A percentile compares a stretch with the other conserved stretches of the same genome.
Conservation (phyloP, 2,113 vertebrate species). For the Mesembrinibis cayennensis region DNA sequence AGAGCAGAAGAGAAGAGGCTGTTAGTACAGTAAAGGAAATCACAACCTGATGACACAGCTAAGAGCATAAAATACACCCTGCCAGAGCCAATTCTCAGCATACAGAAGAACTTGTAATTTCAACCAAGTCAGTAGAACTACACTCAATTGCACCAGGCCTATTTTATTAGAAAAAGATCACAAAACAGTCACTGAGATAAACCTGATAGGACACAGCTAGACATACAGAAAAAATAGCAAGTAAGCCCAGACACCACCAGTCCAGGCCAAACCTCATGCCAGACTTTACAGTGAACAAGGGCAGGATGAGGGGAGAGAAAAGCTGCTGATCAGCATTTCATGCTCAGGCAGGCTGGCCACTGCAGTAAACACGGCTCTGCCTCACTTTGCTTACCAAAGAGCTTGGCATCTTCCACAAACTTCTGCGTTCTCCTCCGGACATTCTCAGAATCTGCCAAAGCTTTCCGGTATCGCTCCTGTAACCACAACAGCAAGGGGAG, state of each 20-base stretch:
- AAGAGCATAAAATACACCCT: background rate
- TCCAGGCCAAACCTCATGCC: background rate
- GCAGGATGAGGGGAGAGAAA: background rate
- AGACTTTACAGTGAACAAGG: background rate
- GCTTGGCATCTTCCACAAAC: constrained; percentile 88
- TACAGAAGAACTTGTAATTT: background rate
- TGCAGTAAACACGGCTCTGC: background rate
- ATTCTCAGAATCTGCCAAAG: constrained; percentile 80
- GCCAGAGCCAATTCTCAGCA: background rate
- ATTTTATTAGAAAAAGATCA: background rate
- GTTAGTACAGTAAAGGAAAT: background rate
- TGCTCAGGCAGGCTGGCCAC: background rate
- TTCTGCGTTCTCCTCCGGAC: constrained; percentile 84
- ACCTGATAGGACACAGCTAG: background rate
- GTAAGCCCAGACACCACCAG: background rate
- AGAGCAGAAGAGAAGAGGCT: background rate
- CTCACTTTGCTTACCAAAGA: constrained; percentile 79
- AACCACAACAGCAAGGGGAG: background rate
- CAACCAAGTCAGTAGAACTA: background rate
- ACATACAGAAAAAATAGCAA: background rate
- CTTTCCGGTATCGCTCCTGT: constrained; percentile 80
- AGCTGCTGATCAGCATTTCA: background rate
- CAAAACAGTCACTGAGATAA: background rate
- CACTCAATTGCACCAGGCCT: background rate
- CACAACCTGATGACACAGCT: background rate